Evolutionary conservation across 2,113 vertebrate genomes (phyloP).

Genomic region (Malurus melanocephalus): DNA sequence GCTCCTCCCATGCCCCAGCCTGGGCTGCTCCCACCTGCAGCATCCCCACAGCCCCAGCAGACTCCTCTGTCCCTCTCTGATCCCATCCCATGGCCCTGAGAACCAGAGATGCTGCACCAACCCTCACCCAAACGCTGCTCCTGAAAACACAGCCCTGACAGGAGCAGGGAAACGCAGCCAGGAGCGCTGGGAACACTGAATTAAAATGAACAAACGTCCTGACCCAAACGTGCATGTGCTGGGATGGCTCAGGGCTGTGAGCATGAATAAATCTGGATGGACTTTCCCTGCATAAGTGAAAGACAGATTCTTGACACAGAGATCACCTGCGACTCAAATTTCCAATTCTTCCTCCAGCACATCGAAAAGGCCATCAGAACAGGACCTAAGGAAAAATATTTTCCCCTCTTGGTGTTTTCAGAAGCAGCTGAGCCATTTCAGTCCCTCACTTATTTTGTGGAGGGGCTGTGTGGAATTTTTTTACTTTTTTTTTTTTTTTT

Average conservation of each 20-base stretch:
- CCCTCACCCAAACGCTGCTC: background rate
- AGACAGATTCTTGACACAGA: conserved; percentile 26
- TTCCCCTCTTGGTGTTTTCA: conserved; percentile 6
- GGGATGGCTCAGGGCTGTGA: background rate
- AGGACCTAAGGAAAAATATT: background rate
- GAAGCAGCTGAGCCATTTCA: background rate
- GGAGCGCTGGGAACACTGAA: background rate
- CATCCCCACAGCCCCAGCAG: background rate
- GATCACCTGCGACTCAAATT: background rate
- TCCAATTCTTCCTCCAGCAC: background rate
- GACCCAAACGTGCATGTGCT: background rate
- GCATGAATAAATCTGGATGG: background rate
- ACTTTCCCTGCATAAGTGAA: background rate
- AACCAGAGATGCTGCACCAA: background rate
- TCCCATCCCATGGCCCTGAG: background rate
- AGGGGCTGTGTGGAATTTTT: background rate
- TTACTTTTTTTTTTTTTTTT: no score
- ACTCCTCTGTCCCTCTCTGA: background rate
- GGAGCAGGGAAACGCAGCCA: background rate
- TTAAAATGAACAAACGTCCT: background rate
- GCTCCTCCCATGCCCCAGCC: no score
- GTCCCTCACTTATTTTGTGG: background rate
- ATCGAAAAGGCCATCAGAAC: background rate
- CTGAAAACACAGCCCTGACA: background rate
- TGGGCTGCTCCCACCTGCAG: background rate